These are phyloP conservation scores for Pygocentrus nattereri DNA, from an alignment of 2,797 vertebrate species.

Conservation along the genomic window DNA sequence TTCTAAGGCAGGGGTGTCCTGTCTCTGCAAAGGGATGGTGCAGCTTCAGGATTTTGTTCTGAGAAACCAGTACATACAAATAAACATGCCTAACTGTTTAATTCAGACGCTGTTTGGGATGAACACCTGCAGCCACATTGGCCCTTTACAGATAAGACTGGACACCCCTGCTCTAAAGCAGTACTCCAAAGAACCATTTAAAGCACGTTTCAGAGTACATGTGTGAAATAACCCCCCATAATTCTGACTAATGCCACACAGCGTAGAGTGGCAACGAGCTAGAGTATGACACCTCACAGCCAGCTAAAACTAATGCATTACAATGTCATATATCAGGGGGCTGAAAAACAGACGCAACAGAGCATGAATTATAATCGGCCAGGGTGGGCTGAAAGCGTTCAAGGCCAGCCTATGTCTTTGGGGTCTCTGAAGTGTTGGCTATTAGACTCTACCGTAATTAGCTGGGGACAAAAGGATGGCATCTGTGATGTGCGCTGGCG, in stretches of 20 bases:
- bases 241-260: not conserved
- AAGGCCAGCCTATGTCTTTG: conserved; percentile 31
- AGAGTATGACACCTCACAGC: conserved; percentile 25
- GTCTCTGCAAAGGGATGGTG: no score
- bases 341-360: conserved; percentile 11
- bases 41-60: no score
- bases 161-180: no score
- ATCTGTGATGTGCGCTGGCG: conserved; percentile 67
- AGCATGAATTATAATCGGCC: conserved; percentile 25
- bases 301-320: conserved; percentile 14
- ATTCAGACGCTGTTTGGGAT: no score
- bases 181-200: not conserved
- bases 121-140: no score
- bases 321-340: conserved; percentile 22
- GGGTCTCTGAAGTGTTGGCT: conserved; percentile 30
- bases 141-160: no score
- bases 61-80: no score
- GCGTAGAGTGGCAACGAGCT: conserved; percentile 23
- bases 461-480: conserved; percentile 74
- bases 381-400: conserved; percentile 33
- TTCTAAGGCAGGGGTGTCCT: no score
- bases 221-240: not conserved
- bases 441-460: conserved; percentile 69
- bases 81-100: no score
- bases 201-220: no score